Evolutionary conservation across 2,113 vertebrate species (phyloP), one percentile per base, ranked within the genome.

Genomic region (Gila orcuttii): DNA sequence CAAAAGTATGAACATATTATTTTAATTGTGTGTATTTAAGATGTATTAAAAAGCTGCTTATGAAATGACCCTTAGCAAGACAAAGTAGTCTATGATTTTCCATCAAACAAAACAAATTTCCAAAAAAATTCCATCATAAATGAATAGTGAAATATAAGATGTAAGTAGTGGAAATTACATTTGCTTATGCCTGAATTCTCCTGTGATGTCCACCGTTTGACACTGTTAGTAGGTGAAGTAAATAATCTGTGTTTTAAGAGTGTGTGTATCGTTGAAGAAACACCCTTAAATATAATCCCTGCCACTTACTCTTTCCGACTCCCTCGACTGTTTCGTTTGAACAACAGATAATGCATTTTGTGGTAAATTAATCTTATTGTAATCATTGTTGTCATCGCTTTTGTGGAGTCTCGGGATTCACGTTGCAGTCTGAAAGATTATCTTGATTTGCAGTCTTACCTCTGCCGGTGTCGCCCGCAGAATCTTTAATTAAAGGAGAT

Each of bases 401-500:
- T 64, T 28, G 42, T 82, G 76, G 83, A 57, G 79, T 86, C 84
- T 83, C 31, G 78, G 81, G 42, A 62, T 7, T 57, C 80, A 45
- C 1, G 9, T 90, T 90, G 79, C 77, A 64, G 79, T 91, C 88
- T 89, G 86, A 82, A 83, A 89, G 87, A 91, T 91, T 86, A 87
- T 87, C 76, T 77, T 92, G 91, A 92, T 91, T 87, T 90, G 92
- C 83, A 87, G 47, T 85, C 84, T 82, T 86, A 91, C 66, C 86
- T 88, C 89, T 85, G 89, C 92, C 89, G 90, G 91, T 91, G 90
- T 90, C 84, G 85, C 86, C 82, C n/a, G 87, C 89, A 59, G 87
- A 88, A 87, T 86, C 91, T 92, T 90, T 92, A 93, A 94, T 94
- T 92, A 93, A 89, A 91, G 87, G 80, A 86, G 82, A 83, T 73